Conservation (phyloP, 2,888 invertebrate species). For the Cerastis leucographa region DNA sequence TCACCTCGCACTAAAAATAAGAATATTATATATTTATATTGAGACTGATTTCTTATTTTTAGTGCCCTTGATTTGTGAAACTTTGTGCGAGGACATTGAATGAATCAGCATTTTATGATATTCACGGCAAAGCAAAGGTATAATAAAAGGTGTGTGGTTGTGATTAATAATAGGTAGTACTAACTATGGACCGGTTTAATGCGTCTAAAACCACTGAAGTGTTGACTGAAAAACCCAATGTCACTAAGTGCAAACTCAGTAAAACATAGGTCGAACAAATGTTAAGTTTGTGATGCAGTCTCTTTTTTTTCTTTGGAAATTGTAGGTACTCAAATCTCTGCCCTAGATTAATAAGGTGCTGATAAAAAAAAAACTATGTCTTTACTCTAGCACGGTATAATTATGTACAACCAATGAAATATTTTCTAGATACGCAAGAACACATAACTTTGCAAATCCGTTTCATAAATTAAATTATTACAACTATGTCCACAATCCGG, state of each 20-base stretch:
- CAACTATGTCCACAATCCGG: background rate
- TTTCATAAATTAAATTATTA: conserved; percentile 3
- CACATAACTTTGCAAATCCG: background rate
- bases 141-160: conserved; percentile 27
- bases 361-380: background rate
- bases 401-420: conserved; percentile 2
- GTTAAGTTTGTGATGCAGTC: background rate
- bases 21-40: too few relatives aligned
- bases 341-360: background rate
- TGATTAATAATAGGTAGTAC: conserved; percentile 34
- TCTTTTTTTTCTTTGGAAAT: background rate
- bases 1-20: too few relatives aligned
- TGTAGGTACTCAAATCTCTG: too few relatives aligned
- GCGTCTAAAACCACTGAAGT: conserved; percentile 20
- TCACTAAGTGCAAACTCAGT: conserved; percentile 1
- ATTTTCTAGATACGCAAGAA: background rate
- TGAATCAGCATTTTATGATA: conserved; percentile 44
- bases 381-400: background rate
- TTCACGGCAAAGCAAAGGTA: conserved; percentile 21
- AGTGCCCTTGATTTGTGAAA: conserved; percentile 49
- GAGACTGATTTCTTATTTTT: conserved; percentile 24
- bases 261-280: background rate
- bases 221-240: conserved; percentile 20
- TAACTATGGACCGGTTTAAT: background rate
- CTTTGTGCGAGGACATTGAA: conserved; percentile 40